Base-by-base conservation (phyloP, 1,140 invertebrate species). In the Sycobia sp. region DNA sequence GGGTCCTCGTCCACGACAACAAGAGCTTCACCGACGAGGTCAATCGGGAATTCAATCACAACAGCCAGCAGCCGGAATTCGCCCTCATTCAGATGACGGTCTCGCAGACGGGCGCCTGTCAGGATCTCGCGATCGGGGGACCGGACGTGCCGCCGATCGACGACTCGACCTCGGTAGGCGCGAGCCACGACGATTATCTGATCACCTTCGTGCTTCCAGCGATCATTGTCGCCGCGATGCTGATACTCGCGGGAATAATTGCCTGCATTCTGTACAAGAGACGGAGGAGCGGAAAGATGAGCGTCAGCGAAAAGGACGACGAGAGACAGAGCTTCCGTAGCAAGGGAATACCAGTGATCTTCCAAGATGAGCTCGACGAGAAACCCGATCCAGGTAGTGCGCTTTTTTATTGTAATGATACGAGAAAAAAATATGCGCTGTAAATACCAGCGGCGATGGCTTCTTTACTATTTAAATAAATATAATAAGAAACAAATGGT, bases 311-410 rank as follows among this genome's bases (percentile, higher is more conserved):
- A 79, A 74, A 91, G 67, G 91, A 92, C 67, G 91, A 93, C 70
- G 90, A 91, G 69, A 84, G 90, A 46, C 88, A 89, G 78, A 90
- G 85, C 53, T 96, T 95, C 80, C 86, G 93, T 9, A 93, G 89
- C 67, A 96, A 95, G 80, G 93, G 93, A 44, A 92, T 96, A 69
- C 95, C 95, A 1, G 92, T 97, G 7, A 97, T 97, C 68, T 96
- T 97, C 78, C 90, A 91, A 76, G 94, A 98, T 79, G 95, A 98
- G 76, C 82, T 96, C 13, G 93, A 95, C 68, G 94, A 97, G 72
- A 91, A 94, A 73, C 91, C 90, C 1, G 91, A 91, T 77, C 88
- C 91, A 29, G 90, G 89, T 80, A 70, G 62, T 9, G 0, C 2
- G 4, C 23, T 0, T 20, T n/a, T 3, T 14, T 7, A 39, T 43